Base-by-base conservation (phyloP, 2,888 invertebrate genomes). In the Drosophila algonquin region DNA sequence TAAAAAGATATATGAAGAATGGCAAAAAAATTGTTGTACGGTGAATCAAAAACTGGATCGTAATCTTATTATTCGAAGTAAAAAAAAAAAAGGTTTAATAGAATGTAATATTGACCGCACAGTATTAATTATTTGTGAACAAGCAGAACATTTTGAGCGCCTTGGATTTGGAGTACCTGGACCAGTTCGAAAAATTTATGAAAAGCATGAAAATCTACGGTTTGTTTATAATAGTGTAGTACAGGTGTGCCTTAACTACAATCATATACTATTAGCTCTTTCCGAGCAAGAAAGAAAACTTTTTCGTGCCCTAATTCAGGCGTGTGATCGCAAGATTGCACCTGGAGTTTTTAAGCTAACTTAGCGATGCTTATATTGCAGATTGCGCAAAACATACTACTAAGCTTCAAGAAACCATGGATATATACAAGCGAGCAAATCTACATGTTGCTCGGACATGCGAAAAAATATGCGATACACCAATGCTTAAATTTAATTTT, bases 401-500 rank as follows among this genome's bases (percentile, higher is more conserved):
- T 55, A 94, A 95, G 94, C 92, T 96, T 40, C 95, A 97, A 93
- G 94, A 95, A 73, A 96, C 96, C 81, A 93, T 97, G 18, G 96
- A 96, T 65, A 95, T 95, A 18, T 98, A 97, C 91, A 98, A 98
- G 92, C 94, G 94, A 54, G 95, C 96, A 73, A 97, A 97, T 91
- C 80, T 94, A 14, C 95, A 95, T 89, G 94, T 97, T 73, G 94
- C 95, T 0, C 93, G 93, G 89, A 94, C 95, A 75, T 95, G 96
- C 92, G 95, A 96, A 91, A 94, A 94, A 79, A 94, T 96, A 75
- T 96, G 96, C 83, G 94, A 95, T 79, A 94, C 94, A 0, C 94
- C 94, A 1, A 90, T 96, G 46, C 92, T 95, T 32, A 94, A 94
- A 70, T 93, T 96, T 68, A 93, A 93, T 71, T 93, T 93, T 32